Conservation (phyloP, 1,140 invertebrate species). For the Pomacea maculata region DNA sequence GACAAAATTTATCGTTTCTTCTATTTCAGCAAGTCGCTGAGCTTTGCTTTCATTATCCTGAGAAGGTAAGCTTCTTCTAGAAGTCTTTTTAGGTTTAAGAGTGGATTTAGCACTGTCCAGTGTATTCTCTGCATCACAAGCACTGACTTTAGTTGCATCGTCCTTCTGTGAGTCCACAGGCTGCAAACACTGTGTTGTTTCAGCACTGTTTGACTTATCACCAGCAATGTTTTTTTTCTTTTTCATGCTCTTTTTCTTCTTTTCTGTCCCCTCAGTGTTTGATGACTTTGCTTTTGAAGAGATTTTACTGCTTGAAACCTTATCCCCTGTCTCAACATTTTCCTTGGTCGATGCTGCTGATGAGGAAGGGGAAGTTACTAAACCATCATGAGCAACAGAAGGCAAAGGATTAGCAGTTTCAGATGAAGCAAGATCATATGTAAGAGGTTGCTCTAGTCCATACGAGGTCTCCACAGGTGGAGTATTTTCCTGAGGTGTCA, state of each 20-base stretch:
- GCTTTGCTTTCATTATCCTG: conserved; percentile 26
- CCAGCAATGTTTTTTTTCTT: not conserved
- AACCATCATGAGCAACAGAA: too few relatives aligned
- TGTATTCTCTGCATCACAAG: not conserved
- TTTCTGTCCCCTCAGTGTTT: not conserved
- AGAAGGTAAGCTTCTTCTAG: conserved; percentile 17
- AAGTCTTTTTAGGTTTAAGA: conserved; percentile 25
- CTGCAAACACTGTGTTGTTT: not conserved
- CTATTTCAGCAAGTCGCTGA: conserved; percentile 12
- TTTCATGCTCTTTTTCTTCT: conserved; percentile 15
- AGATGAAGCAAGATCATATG: too few relatives aligned
- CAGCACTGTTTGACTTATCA: not conserved
- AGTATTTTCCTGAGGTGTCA: conserved; percentile 22
- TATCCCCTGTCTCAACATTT: too few relatives aligned
- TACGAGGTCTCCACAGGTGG: not conserved
- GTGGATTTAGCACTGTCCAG: not conserved
- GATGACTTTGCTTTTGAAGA: too few relatives aligned
- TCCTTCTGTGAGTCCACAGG: not conserved
- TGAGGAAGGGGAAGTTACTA: too few relatives aligned
- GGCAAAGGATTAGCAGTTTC: too few relatives aligned
- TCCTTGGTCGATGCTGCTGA: too few relatives aligned
- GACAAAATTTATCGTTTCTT: conserved; percentile 26
- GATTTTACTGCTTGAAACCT: too few relatives aligned
- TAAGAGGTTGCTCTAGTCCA: too few relatives aligned
- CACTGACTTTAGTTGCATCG: not conserved